Evolutionary conservation across 2,113 vertebrate species (phyloP).

Genomic region (Cebidichthys violaceus): DNA sequence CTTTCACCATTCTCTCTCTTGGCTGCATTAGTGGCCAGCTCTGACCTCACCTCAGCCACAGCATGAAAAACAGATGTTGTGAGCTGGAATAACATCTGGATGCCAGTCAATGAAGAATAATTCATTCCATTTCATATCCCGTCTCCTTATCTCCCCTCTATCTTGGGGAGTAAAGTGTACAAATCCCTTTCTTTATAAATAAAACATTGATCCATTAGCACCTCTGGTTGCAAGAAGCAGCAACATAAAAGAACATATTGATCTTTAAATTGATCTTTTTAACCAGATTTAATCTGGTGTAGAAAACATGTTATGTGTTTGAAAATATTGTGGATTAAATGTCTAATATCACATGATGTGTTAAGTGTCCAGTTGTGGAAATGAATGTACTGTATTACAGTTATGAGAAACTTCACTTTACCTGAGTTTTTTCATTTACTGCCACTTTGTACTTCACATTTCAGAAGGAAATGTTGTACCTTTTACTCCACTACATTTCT

Average conservation of each 20-base stretch:
- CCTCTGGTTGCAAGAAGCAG: neutral
- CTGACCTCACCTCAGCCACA: constrained; percentile 75
- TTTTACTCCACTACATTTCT: neutral
- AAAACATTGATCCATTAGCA: neutral
- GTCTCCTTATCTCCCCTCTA: constrained; percentile 26
- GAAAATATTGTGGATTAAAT: neutral
- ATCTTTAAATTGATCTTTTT: neutral
- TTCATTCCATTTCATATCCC: constrained; percentile 44
- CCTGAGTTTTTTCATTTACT: neutral
- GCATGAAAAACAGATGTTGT: constrained; percentile 56
- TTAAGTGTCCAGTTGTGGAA: neutral
- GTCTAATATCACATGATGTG: neutral
- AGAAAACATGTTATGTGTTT: neutral
- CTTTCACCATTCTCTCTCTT: constrained; percentile 41
- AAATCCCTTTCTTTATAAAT: neutral
- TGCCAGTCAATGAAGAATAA: constrained; percentile 67
- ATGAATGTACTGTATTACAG: neutral
- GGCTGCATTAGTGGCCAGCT: constrained; percentile 56
- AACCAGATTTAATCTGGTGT: neutral
- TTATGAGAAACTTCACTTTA: neutral
- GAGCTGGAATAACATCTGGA: constrained; percentile 77
- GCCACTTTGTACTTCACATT: neutral
- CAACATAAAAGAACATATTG: neutral
- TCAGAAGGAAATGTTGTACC: neutral
- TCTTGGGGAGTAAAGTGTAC: neutral